Conservation (phyloP, 2,113 vertebrate species). For the Mastomys natalensis region DNA sequence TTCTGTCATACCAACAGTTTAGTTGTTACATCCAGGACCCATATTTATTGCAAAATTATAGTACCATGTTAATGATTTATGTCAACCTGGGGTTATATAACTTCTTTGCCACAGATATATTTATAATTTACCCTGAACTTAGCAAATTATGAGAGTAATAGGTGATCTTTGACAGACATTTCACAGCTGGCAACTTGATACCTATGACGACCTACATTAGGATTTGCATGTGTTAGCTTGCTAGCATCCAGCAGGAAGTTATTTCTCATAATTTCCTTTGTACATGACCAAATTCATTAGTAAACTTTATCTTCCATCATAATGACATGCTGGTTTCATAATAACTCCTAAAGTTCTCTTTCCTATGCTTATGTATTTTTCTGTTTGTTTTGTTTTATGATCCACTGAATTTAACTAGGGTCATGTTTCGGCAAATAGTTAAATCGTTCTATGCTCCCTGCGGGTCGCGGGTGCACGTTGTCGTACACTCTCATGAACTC, state of each 20-base stretch:
- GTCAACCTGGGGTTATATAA: neutral
- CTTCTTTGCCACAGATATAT: neutral
- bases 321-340: neutral
- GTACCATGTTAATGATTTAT: neutral
- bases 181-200: neutral
- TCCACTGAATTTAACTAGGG: neutral
- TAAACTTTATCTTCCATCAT: neutral
- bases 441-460: no score
- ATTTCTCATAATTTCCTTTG: neutral
- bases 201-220: neutral
- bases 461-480: no score
- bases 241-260: neutral
- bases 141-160: neutral
- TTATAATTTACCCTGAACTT: neutral
- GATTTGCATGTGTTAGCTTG: neutral
- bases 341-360: neutral
- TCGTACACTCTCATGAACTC: no score
- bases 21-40: accelerated
- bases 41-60: conserved; percentile 1
- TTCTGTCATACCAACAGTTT: neutral
- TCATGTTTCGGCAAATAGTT: no score
- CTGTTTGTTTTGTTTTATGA: neutral
- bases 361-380: neutral
- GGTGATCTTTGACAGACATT: neutral
- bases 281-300: neutral